Percentiles rank a stretch among this genome's conserved stretches.
These are phyloP conservation scores for Syritta pipiens DNA, from an alignment of 2,888 invertebrate genomes.

Conservation along the genomic window DNA sequence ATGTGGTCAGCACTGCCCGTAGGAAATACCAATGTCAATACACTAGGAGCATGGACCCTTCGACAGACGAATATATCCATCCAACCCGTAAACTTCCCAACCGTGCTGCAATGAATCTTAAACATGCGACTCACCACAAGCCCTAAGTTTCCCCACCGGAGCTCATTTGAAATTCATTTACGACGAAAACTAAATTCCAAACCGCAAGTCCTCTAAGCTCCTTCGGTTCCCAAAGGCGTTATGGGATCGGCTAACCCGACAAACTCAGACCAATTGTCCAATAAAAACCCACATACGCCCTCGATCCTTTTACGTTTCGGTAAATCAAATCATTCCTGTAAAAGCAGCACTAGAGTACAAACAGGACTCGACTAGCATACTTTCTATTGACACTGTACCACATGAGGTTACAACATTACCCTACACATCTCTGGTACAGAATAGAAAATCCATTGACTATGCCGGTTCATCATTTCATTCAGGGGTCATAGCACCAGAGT, in stretches of 20 bases:
- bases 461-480: background rate
- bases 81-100: too few relatives aligned
- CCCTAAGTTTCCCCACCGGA: too few relatives aligned
- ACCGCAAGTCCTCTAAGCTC: background rate
- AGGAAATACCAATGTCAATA: too few relatives aligned
- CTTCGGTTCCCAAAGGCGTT: background rate
- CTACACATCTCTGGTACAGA: conserved; percentile 3
- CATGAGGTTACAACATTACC: background rate
- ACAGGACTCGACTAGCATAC: conserved; percentile 19
- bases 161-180: background rate
- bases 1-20: too few relatives aligned
- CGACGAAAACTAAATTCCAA: background rate
- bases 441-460: background rate
- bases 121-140: too few relatives aligned
- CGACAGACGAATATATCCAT: too few relatives aligned
- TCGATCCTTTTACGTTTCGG: conserved; percentile 5
- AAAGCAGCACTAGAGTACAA: background rate
- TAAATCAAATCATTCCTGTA: conserved; percentile 19
- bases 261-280: conserved; percentile 6
- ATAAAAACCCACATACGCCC: conserved; percentile 22
- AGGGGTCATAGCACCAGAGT: conserved; percentile 17
- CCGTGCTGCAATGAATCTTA: too few relatives aligned
- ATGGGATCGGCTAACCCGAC: background rate
- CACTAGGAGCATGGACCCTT: too few relatives aligned
- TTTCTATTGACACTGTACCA: conserved; percentile 40